Evolutionary conservation across 2,797 vertebrate genomes (phyloP), one percentile per base, ranked within the genome.

Genomic region (Euphonia xanthogaster): DNA sequence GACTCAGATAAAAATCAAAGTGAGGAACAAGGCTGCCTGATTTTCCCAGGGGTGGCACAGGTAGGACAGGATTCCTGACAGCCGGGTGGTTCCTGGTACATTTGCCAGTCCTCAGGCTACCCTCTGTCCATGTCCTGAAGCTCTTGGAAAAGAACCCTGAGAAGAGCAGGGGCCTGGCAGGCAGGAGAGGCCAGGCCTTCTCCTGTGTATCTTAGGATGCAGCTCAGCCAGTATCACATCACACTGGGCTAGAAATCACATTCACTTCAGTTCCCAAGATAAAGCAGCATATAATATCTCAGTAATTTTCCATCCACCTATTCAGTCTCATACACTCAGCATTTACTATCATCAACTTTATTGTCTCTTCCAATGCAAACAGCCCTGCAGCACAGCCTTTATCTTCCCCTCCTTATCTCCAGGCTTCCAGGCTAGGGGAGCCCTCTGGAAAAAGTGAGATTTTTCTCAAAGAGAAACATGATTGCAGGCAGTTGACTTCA

Each of bases 321-420:
- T 94, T 94, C 76, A 63, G 91, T 94, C 87, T 96, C 76, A 93
- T 96, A 63, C 87, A 94, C 85, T 96, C 94, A 95, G 94, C 94
- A 91, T 94, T 96, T 95, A 78, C 95, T 96, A 96, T 96, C 94
- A 88, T 90, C 94, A 70, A 37, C 93, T 94, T 97, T 90, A 88
- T 93, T 96, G 95, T 96, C 96, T 95, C 95, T 94, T 96, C 96
- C 94, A 96, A 86, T 65, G 82, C 93, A 96, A 97, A 97, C 96
- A 96, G 76, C 91, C 60, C 50, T 57, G 66, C 48, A 93, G 94
- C 6, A 2, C 82, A 73, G 76, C 77, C 53, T 93, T 96, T 96
- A 97, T 96, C 96, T 95, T 88, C 4, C 1, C 40, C 58, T 91
- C 48, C 79, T 95, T 96, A 97, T 97, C 96, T 94, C 76, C 96